phyloP scores from a whole-genome alignment of 2,888 invertebrate species.

The Amphipoea oculea region DNA sequence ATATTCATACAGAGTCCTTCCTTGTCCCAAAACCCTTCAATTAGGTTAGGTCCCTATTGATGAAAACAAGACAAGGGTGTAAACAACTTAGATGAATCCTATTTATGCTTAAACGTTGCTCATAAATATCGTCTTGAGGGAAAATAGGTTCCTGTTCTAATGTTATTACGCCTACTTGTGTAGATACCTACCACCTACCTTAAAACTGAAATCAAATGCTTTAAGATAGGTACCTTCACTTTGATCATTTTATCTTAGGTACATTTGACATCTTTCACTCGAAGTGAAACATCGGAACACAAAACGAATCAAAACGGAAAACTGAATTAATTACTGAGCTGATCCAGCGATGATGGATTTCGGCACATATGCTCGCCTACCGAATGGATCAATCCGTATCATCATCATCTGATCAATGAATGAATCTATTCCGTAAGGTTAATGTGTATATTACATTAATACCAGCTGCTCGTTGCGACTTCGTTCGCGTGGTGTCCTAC shows the following conservation, averaged over 20 bases:
- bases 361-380: too few relatives aligned
- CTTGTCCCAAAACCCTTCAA: conserved; percentile 14
- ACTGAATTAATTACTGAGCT: background rate
- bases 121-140: conserved; percentile 25
- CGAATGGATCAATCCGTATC: too few relatives aligned
- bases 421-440: background rate
- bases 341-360: background rate
- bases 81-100: conserved; percentile 41
- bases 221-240: too few relatives aligned
- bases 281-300: background rate
- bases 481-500: too few relatives aligned
- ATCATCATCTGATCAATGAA: too few relatives aligned
- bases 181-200: background rate
- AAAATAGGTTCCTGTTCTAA: background rate
- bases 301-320: background rate
- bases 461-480: too few relatives aligned
- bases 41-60: conserved; percentile 20
- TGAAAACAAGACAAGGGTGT: conserved; percentile 45
- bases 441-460: too few relatives aligned
- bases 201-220: too few relatives aligned
- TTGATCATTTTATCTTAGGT: too few relatives aligned
- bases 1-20: conserved; percentile 32
- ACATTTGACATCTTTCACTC: background rate
- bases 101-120: conserved; percentile 26
- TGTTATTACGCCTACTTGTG: background rate